These are phyloP conservation scores for Neosilurus hyrtlii DNA, from an alignment of 2,797 vertebrate genomes.

Conservation along the genomic window DNA sequence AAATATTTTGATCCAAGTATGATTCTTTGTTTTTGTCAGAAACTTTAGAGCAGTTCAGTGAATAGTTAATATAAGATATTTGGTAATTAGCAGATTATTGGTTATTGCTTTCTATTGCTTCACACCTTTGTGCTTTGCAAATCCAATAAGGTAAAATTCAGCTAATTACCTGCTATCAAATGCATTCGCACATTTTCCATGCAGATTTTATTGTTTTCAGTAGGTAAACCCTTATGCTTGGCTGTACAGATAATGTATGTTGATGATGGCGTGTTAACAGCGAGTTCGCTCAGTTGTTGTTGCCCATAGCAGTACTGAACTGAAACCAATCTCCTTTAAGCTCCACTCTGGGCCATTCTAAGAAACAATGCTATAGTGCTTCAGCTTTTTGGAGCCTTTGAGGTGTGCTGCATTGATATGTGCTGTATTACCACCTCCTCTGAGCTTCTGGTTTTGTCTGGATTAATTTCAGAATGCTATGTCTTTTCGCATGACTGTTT, in stretches of 20 bases:
- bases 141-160: background rate
- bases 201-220: background rate
- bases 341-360: background rate
- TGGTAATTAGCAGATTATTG: background rate
- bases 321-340: background rate
- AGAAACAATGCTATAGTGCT: background rate
- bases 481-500: constrained; percentile 39
- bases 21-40: background rate
- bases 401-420: constrained; percentile 69
- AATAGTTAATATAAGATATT: background rate
- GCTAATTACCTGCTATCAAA: background rate
- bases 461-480: constrained; percentile 59
- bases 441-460: constrained; percentile 66
- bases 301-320: background rate
- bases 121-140: background rate
- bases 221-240: background rate
- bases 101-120: background rate
- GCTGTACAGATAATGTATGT: background rate
- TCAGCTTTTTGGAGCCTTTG: constrained; percentile 32
- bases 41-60: background rate
- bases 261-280: background rate
- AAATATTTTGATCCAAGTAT: background rate
- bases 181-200: background rate
- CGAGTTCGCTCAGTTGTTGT: background rate
- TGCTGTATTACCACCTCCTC: constrained; percentile 68